Conservation (phyloP, 2,113 vertebrate species). For the Odobenus rosmarus region DNA sequence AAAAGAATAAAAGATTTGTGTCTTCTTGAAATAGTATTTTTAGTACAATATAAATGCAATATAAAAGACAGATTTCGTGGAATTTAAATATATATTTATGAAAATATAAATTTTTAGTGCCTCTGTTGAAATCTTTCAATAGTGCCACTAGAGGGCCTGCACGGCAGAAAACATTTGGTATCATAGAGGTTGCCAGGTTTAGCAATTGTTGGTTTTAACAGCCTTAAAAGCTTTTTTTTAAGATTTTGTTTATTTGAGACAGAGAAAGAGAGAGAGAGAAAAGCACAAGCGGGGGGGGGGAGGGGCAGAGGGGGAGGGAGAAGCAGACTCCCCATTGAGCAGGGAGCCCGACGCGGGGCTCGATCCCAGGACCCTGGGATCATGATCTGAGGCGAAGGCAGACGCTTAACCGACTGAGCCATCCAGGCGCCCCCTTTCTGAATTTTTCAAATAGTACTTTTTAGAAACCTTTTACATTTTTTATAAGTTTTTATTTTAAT, state of each 20-base stretch:
- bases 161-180: not conserved
- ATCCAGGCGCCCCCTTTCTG: not conserved
- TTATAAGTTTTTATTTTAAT: not conserved
- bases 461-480: not conserved
- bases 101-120: not conserved
- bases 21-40: not conserved
- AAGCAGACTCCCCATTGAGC: not conserved
- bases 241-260: not conserved
- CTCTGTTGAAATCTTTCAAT: constrained; percentile 13
- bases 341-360: no score
- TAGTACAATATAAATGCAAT: not conserved
- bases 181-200: not conserved
- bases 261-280: not conserved
- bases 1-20: not conserved
- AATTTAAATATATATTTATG: not conserved
- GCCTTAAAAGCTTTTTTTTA: not conserved
- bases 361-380: no score
- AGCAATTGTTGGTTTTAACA: constrained; percentile 2
- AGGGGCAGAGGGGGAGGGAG: not conserved
- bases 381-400: no score
- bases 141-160: not conserved
- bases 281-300: not conserved
- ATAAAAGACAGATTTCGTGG: not conserved
- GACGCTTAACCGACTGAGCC: no score
- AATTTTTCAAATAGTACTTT: constrained; percentile 37